Evolutionary conservation across 2,113 vertebrate genomes (phyloP).

Genomic region (Zapornia atra): DNA sequence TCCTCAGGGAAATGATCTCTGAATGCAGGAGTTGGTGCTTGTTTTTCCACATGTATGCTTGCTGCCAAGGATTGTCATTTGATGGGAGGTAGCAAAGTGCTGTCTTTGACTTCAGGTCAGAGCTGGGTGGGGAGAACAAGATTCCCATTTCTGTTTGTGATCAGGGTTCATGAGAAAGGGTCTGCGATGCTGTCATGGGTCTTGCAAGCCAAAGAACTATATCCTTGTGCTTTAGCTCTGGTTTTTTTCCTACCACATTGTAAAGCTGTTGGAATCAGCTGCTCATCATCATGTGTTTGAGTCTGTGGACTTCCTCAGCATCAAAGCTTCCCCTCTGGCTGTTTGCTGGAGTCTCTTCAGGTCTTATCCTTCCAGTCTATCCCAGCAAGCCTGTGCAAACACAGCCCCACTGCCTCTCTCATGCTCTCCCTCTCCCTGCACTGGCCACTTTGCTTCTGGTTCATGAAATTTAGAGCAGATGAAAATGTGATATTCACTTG

Average conservation of each 20-base stretch:
- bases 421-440: neutral
- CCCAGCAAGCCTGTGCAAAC: neutral
- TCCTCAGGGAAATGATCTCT: neutral
- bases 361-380: neutral
- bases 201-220: neutral
- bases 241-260: neutral
- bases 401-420: neutral
- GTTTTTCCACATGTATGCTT: neutral
- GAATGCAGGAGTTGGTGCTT: neutral
- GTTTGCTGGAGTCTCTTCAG: neutral
- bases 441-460: neutral
- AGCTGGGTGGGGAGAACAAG: neutral
- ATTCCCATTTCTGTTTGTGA: neutral
- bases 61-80: neutral
- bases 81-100: neutral
- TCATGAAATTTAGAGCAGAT: neutral
- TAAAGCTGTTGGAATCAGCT: constrained; percentile 28
- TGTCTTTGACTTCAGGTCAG: neutral
- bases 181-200: neutral
- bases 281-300: neutral
- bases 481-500: neutral
- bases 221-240: neutral
- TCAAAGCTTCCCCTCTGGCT: neutral
- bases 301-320: neutral
- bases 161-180: neutral